These are phyloP conservation scores for Harlomillsia oculata DNA, from an alignment of 1,140 invertebrate genomes.

Conservation along the genomic window DNA sequence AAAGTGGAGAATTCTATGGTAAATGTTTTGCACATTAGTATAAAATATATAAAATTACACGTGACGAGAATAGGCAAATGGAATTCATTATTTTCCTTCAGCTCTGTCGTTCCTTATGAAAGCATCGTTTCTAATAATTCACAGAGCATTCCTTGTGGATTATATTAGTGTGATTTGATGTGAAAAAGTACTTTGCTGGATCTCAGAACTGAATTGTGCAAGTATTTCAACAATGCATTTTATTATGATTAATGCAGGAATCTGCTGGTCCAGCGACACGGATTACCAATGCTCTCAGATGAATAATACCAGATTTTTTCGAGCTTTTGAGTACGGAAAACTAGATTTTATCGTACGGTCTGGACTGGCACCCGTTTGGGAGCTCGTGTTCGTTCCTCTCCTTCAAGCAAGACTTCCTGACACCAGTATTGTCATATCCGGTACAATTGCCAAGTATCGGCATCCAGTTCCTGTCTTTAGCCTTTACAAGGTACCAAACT, in stretches of 20 bases:
- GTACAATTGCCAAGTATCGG: conserved; percentile 5
- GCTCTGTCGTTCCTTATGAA: not conserved
- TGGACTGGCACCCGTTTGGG: conserved; percentile 3
- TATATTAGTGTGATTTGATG: not conserved
- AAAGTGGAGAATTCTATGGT: too few relatives aligned
- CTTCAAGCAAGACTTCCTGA: too few relatives aligned
- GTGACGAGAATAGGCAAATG: not conserved
- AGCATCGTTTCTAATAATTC: not conserved
- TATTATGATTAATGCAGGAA: not conserved
- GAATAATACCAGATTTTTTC: conserved; percentile 16
- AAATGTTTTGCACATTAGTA: too few relatives aligned
- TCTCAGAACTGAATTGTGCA: not conserved
- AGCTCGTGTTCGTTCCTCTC: too few relatives aligned
- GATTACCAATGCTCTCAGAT: conserved; percentile 4
- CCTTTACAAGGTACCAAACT: not conserved
- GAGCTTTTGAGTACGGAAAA: not conserved
- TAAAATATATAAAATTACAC: too few relatives aligned
- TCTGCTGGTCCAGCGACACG: not conserved
- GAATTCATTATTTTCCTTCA: not conserved
- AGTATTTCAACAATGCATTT: not conserved
- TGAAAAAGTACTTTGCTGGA: not conserved
- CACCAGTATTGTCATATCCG: not conserved
- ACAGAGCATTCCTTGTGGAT: not conserved
- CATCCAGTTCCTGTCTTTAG: conserved; percentile 1
- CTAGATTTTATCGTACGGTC: not conserved